Base-by-base conservation (phyloP, 2,113 vertebrate species). In the Psephotus haematonotus region DNA sequence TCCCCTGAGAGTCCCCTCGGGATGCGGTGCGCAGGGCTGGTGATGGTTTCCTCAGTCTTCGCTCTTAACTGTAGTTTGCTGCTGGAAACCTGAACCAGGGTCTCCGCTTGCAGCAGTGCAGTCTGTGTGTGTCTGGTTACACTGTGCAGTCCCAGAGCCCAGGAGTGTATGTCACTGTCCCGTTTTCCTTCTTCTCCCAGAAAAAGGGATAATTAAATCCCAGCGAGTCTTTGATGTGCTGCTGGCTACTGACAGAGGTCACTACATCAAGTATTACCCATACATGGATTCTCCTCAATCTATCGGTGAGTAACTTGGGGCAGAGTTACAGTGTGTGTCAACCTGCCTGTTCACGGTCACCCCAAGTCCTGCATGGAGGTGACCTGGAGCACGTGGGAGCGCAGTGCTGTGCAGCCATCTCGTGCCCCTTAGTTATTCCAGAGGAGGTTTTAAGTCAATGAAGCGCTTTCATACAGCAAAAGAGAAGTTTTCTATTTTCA, bases 211-310 rank as follows among this genome's bases (percentile, higher is more conserved):
- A 17, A 98, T 99, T 89, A 98, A 96, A 78, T 98, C 97, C n/a
- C 98, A 98, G 93, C 92, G 95, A 41, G 99, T 99, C 68, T 98
- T 98, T 22, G 94, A 98, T 60, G 98, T 98, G 71, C 98, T 99
- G 93, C 44, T 99, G 95, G 98, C 98, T 50, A 99, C 99, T 15
- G 98, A 99, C 97, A 98, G 99, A 97, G 98, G 98, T 7, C 97
- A 98, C 90, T 99, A 99, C 94, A 98, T 98, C 31, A 98, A 92
- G 19, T 98, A 99, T 62, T 98, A 98, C 94, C 98, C 99, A 0
- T 99, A 99, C 93, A 98, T 98, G 96, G 99, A 99, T 93, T 98
- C 99, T 86, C 99, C 99, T 57, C 99, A 99, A 18, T 98, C 98
- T 60, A 99, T 99, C 60, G 99, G 99, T 99, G 97, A 95, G 97